Evolutionary conservation across 2,888 invertebrate genomes (phyloP), one percentile per base, ranked within the genome.

Genomic region (Chymomyza caudatula): DNA sequence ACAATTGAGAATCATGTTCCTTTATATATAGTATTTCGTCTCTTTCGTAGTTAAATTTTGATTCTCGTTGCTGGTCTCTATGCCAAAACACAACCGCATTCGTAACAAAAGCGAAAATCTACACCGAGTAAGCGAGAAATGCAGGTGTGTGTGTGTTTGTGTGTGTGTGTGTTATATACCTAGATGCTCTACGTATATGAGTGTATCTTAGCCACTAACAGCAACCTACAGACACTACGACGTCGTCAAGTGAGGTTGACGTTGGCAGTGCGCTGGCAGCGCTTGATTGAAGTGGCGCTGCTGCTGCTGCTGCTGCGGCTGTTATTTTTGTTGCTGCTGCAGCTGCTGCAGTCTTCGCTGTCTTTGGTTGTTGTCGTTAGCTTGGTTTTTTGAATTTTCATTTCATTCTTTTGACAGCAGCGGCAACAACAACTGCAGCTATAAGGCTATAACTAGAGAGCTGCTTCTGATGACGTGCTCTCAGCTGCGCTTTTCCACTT

Each of bases 401-500:
- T 53, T 53, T 53, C 25, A 25, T n/a, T 22, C 53, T 20, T 19
- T 47, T 17, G 17, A 51, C 5, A 58, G 59, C 59, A 59, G 52
- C 49, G 58, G 54, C 63, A 63, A 52, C 19, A 62, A 53, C 52
- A 72, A 52, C 23, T 44, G 25, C 5, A 25, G 42, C 49, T 17
- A 54, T 37, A 43, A 13, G 57, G 37, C 22, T 43, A 13, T 15
- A 29, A 6, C 43, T n/a, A 61, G 62, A 67, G 57, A 61, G 70
- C 64, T 57, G 73, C 78, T 74, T 79, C 78, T 77, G 82, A 76
- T 71, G 74, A 78, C 67, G 76, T 57, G 49, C 55, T 64, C 72
- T 82, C 77, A 82, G 77, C 76, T 80, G 80, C 83, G 80, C 80
- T 82, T 82, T 78, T 79, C 73, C 73, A 77, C 80, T 82, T 82